Percentiles rank a stretch among this genome's conserved stretches.
Conservation (phyloP, 2,113 vertebrate species). For the Macrotus californicus region DNA sequence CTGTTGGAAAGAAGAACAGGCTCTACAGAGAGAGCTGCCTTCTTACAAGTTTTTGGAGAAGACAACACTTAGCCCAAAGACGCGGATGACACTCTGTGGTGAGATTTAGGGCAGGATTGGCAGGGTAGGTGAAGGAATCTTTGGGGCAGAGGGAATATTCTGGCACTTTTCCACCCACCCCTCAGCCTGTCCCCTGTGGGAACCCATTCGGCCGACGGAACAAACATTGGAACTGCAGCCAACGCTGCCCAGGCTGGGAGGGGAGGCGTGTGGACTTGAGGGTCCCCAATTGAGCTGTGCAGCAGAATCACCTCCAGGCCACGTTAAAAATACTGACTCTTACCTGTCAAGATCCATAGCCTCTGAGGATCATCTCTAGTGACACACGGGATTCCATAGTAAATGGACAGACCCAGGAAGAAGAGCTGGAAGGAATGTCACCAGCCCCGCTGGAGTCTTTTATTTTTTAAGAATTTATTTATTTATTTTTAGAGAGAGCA, state of each 20-base stretch:
- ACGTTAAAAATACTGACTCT: not conserved
- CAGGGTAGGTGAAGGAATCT: not conserved
- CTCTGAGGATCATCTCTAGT: not conserved
- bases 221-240: not conserved
- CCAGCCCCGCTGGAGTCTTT: not conserved
- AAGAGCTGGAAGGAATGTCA: not conserved
- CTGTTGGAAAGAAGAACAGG: not conserved
- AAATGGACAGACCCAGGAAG: not conserved
- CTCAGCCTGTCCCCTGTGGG: not conserved
- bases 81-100: not conserved
- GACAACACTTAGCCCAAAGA: not conserved
- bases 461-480: too few relatives aligned
- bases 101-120: not conserved
- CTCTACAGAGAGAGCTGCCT: not conserved
- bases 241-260: not conserved
- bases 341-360: not conserved
- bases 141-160: not conserved
- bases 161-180: not conserved
- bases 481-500: too few relatives aligned
- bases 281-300: not conserved
- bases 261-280: not conserved
- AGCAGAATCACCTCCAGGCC: not conserved
- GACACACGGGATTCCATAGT: not conserved
- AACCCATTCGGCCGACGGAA: not conserved
- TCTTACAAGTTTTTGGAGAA: not conserved